Conservation (phyloP, 2,888 invertebrate species). For the Arrhopalites spinosus region DNA sequence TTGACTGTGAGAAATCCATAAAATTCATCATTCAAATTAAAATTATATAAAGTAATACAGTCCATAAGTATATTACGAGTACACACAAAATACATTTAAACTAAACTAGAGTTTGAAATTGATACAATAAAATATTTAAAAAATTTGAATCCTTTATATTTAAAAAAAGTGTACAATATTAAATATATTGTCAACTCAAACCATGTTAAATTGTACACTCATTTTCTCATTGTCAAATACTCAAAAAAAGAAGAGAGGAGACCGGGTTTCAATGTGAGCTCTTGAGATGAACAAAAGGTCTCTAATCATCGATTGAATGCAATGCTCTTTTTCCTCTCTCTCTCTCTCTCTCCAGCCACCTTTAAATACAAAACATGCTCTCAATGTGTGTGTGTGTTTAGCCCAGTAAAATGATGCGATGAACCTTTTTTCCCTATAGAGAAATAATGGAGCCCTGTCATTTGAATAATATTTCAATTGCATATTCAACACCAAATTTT, state of each 20-base stretch:
- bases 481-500: background rate
- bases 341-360: background rate
- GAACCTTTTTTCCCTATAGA: constrained; percentile 2
- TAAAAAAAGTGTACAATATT: too few species aligned
- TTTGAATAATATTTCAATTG: constrained; percentile 1
- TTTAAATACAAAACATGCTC: background rate
- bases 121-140: too few species aligned
- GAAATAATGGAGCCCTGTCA: background rate
- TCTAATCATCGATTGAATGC: constrained; percentile 19
- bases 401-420: background rate
- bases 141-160: too few species aligned
- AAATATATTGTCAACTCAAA: too few species aligned
- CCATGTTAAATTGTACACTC: too few species aligned
- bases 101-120: too few species aligned
- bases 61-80: too few species aligned
- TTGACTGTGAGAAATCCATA: too few species aligned
- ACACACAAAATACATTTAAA: too few species aligned
- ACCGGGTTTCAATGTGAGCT: constrained; percentile 5
- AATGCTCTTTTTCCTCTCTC: background rate
- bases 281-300: constrained; percentile 12
- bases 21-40: too few species aligned
- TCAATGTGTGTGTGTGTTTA: background rate
- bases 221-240: too few species aligned
- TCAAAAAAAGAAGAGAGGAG: background rate
- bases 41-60: too few species aligned